Conservation (phyloP, 2,888 invertebrate species). For the Dyspetes luteomarginatus region DNA sequence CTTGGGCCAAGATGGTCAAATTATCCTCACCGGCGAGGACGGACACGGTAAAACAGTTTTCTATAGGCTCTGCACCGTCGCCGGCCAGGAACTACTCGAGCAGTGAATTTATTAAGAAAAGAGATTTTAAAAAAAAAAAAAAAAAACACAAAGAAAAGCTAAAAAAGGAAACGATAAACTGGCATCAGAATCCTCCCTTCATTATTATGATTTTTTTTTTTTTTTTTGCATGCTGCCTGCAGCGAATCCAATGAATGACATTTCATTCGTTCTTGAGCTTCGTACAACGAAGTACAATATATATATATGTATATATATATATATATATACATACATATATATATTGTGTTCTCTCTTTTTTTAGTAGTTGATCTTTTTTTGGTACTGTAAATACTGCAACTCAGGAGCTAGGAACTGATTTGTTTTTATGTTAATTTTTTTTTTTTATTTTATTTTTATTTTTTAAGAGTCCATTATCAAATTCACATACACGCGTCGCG, state of each 20-base stretch:
- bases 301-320: slow-evolving; percentile 51
- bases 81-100: slow-evolving; percentile 83
- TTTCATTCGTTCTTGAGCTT: slow-evolving; percentile 67
- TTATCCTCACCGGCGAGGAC: slow-evolving; percentile 97
- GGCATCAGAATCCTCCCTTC: slow-evolving; percentile 55
- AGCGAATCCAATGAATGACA: slow-evolving; percentile 76
- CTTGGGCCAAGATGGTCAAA: slow-evolving; percentile 95
- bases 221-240: slow-evolving; percentile 80
- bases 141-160: slow-evolving; percentile 6
- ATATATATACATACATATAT: slow-evolving; percentile 65
- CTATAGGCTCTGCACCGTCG: slow-evolving; percentile 84
- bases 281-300: slow-evolving; percentile 74
- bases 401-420: slow-evolving; percentile 70
- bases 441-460: slow-evolving; percentile 48
- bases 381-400: slow-evolving; percentile 74
- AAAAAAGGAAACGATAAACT: slow-evolving; percentile 38
- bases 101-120: slow-evolving; percentile 76
- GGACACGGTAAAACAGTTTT: slow-evolving; percentile 90
- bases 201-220: too few relatives aligned
- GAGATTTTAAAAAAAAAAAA: slow-evolving; percentile 36
- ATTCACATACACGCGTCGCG: slow-evolving; percentile 64
- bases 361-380: slow-evolving; percentile 68
- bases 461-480: slow-evolving; percentile 69
- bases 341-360: slow-evolving; percentile 64
- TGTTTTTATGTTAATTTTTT: slow-evolving; percentile 54